A percentile compares a stretch with the other conserved stretches of the same genome.
Evolutionary conservation across 2,113 vertebrate genomes (phyloP).

Genomic region (Podarcis cretensis): DNA sequence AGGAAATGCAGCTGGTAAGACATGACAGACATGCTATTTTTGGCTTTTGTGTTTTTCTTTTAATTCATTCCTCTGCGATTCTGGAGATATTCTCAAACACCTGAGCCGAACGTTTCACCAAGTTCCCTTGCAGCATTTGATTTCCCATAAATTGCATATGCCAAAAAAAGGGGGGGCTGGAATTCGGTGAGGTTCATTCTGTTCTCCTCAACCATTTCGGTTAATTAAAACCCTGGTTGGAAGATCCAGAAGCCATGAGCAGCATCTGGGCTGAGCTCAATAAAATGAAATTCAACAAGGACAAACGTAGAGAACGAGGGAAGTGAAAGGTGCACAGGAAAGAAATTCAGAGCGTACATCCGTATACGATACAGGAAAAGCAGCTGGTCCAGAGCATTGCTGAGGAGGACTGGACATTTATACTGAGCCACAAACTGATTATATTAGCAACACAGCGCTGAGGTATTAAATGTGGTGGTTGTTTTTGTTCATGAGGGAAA

Average conservation of each 20-base stretch:
- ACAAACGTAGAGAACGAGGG: not conserved
- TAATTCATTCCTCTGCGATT: not conserved
- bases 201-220: constrained; percentile 2
- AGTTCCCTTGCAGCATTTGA: not conserved
- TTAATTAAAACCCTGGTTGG: not conserved
- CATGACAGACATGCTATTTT: not conserved
- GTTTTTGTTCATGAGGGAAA: not conserved
- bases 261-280: constrained; percentile 2
- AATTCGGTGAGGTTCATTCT: not conserved
- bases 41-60: not conserved
- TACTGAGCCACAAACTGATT: not conserved
- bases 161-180: not conserved
- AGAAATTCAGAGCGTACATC: not conserved
- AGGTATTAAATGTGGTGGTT: not conserved
- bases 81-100: constrained; percentile 18
- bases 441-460: not conserved
- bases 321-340: not conserved
- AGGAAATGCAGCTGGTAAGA: constrained; percentile 36
- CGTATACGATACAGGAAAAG: not conserved
- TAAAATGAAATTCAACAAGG: constrained; percentile 8
- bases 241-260: constrained; percentile 35
- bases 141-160: constrained; percentile 11
- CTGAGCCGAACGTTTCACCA: not conserved
- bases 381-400: constrained; percentile 2
- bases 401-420: not conserved